Percentiles rank a stretch among this genome's conserved stretches.
Conservation (phyloP, 1,140 invertebrate genomes). For the Brachionus angularis region DNA sequence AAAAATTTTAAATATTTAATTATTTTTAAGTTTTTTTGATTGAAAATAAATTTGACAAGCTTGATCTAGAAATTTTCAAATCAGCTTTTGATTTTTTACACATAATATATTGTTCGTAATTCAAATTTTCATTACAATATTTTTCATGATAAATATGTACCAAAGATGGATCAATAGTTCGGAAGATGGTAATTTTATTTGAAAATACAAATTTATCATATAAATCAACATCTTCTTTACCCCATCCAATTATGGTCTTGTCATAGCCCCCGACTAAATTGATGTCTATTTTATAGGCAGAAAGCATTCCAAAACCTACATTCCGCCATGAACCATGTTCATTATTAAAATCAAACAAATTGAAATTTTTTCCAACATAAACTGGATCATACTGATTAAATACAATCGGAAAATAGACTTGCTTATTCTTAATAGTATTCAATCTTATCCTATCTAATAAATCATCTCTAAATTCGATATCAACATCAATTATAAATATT, state of each 20-base stretch:
- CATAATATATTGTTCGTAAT: not conserved
- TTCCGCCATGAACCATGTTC: slow-evolving; percentile 79
- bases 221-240: slow-evolving; percentile 73
- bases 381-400: slow-evolving; percentile 75
- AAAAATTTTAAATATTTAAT: too few relatives aligned
- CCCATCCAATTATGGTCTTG: slow-evolving; percentile 72
- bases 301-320: slow-evolving; percentile 79
- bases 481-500: slow-evolving; percentile 68
- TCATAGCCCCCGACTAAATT: slow-evolving; percentile 71
- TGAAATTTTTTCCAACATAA: slow-evolving; percentile 64
- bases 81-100: not conserved
- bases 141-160: slow-evolving; percentile 81
- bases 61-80: not conserved
- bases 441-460: slow-evolving; percentile 61
- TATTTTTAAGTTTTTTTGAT: too few relatives aligned
- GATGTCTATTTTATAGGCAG: slow-evolving; percentile 75
- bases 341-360: slow-evolving; percentile 72
- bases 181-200: slow-evolving; percentile 67
- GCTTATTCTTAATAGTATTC: slow-evolving; percentile 60
- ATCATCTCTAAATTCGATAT: slow-evolving; percentile 57
- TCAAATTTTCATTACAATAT: slow-evolving; percentile 62
- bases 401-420: slow-evolving; percentile 78
- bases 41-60: too few relatives aligned
- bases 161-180: slow-evolving; percentile 75
- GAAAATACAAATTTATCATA: slow-evolving; percentile 70